Evolutionary conservation across 2,888 invertebrate species (phyloP).

Genomic region (Liposcelis brunnea): DNA sequence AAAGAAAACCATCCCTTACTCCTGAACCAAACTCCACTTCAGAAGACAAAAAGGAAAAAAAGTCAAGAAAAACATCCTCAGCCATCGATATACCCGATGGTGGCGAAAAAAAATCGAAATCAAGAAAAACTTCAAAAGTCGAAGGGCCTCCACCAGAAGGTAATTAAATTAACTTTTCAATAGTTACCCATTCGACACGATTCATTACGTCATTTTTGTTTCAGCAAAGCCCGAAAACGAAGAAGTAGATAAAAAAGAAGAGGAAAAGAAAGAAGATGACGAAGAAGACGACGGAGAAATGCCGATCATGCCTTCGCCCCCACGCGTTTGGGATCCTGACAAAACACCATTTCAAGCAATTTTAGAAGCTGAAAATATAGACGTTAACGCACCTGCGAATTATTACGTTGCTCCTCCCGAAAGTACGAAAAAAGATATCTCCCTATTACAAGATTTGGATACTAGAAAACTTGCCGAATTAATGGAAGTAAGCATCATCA

Average conservation of each 20-base stretch:
- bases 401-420: slow-evolving; percentile 4
- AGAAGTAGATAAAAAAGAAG: slow-evolving; percentile 5
- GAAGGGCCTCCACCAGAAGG: slow-evolving; percentile 6
- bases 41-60: slow-evolving; percentile 7
- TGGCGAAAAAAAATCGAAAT: slow-evolving; percentile 6
- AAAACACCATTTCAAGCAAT: background rate
- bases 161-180: slow-evolving; percentile 5
- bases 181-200: background rate
- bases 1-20: background rate
- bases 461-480: slow-evolving; percentile 7
- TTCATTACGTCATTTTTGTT: background rate
- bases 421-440: background rate
- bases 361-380: background rate
- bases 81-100: background rate
- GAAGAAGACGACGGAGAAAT: slow-evolving; percentile 5
- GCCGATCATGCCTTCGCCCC: background rate
- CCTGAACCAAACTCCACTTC: background rate
- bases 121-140: slow-evolving; percentile 10
- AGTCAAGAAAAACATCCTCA: background rate
- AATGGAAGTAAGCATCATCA: slow-evolving; percentile 13
- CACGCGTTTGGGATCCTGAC: background rate
- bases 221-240: slow-evolving; percentile 3
- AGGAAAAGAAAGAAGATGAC: slow-evolving; percentile 10
- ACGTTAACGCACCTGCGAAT: background rate
- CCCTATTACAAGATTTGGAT: slow-evolving; percentile 1